Base-by-base conservation (phyloP, 2,888 invertebrate species). In the Latrodectus elegans region DNA sequence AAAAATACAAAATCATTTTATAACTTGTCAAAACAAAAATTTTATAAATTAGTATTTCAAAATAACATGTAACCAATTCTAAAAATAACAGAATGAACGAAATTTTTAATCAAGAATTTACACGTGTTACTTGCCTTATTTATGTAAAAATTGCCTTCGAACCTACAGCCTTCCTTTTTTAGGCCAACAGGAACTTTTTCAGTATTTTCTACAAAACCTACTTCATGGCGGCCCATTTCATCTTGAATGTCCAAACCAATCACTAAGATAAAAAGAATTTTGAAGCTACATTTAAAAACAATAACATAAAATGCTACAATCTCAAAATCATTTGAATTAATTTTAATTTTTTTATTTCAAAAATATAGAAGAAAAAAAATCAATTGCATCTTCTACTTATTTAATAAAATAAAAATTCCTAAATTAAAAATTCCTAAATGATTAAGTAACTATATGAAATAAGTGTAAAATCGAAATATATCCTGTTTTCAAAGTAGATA, bases 221-320 rank as follows among this genome's bases (percentile, higher is more conserved):
- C 94, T 91, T 94, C 94, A 91, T 94, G 94, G 75, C 94, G 91
- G 0, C 94, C 94, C 91, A 93, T 92, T 84, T 94, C 94, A 92
- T 94, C 94, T 91, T 94, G 94, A 89, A 94, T 94, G 90, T 94
- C 94, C 73, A 94, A 91, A 14, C 94, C 94, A 64, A 94, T 90
- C 91, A 91, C 94, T 94, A 90, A 17, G 78, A 76, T 17, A n/a
- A n/a, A n/a, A 38, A 38, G 38, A 38, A 38, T 38, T 38, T 22
- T 17, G 38, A 49, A 1, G 11, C 6, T 38, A 38, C 6, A 38
- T 60, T 60, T 60, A 64, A 71, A 26, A 71, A 68, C 2, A 52
- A 17, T 55, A 12, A 4, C 26, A 55, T 22, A 74, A 72, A 51
- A 53, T 22, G 38, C 38, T 38, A 38, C 6, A 38, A 38, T 38